A percentile compares a stretch with the other conserved stretches of the same genome.
Evolutionary conservation across 1,140 invertebrate species (phyloP).

Genomic region (Lineus longissimus): DNA sequence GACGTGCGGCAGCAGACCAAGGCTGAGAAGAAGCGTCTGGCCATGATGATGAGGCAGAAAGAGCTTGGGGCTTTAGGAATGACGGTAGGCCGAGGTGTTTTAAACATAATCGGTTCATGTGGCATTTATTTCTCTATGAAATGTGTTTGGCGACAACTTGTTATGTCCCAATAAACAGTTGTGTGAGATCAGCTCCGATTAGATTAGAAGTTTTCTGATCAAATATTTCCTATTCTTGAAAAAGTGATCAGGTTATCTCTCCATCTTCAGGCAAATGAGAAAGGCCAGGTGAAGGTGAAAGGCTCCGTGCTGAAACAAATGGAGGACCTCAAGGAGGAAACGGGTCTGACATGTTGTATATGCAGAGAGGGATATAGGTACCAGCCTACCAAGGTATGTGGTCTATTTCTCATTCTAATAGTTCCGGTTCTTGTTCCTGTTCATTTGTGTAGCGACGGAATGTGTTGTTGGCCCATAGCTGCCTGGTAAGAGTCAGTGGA

Average conservation of each 20-base stretch:
- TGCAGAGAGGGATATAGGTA: constrained; percentile 97
- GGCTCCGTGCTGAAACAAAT: constrained; percentile 85
- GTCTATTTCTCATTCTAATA: neutral
- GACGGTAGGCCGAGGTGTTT: constrained; percentile 63
- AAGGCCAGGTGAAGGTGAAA: constrained; percentile 74
- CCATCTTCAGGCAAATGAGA: constrained; percentile 46
- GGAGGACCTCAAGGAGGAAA: constrained; percentile 91
- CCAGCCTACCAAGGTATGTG: constrained; percentile 50
- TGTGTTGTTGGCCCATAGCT: no score
- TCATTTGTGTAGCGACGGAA: no score
- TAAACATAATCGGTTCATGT: constrained; percentile 17
- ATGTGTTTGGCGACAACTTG: neutral
- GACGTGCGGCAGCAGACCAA: constrained; percentile 87
- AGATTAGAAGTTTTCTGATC: no score
- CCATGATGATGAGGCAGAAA: constrained; percentile 96
- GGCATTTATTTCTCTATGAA: neutral
- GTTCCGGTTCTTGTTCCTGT: neutral
- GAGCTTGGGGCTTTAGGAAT: constrained; percentile 92
- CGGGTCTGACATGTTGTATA: constrained; percentile 94
- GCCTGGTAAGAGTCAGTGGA: no score
- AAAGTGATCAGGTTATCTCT: no score
- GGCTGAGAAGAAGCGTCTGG: constrained; percentile 90
- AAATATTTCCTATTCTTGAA: no score
- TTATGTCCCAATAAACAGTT: no score
- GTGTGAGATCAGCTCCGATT: no score